These are phyloP conservation scores for Dyspetes luteomarginatus DNA, from an alignment of 2,888 invertebrate species.

Conservation along the genomic window DNA sequence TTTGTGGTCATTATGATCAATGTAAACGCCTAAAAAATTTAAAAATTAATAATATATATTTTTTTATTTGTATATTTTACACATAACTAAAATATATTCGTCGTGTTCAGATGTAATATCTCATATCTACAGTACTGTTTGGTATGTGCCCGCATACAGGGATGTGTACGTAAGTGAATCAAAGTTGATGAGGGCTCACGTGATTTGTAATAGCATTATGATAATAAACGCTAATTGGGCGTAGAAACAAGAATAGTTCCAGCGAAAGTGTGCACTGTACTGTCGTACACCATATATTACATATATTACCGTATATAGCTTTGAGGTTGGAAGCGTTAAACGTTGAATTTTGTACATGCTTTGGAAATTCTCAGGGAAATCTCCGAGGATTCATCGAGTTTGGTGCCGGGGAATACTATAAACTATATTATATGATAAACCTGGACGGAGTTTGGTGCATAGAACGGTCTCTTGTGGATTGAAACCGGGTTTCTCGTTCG, in stretches of 20 bases:
- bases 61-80: too few relatives aligned
- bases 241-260: slow-evolving; percentile 22
- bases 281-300: background rate
- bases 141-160: slow-evolving; percentile 9
- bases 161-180: slow-evolving; percentile 41
- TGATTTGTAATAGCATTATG: slow-evolving; percentile 44
- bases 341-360: slow-evolving; percentile 16
- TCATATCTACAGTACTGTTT: slow-evolving; percentile 18
- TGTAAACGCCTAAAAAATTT: too few relatives aligned
- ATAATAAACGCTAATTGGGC: slow-evolving; percentile 46
- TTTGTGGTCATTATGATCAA: too few relatives aligned
- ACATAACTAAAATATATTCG: too few relatives aligned
- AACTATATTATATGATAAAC: background rate
- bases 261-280: background rate
- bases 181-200: slow-evolving; percentile 43
- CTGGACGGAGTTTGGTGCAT: background rate
- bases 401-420: background rate
- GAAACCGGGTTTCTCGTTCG: slow-evolving; percentile 4
- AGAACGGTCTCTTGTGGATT: background rate
- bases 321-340: background rate
- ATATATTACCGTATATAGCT: background rate
- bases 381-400: background rate
- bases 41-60: too few relatives aligned
- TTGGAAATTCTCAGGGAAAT: slow-evolving; percentile 10
- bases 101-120: too few relatives aligned